Percentiles rank a stretch among this genome's conserved stretches.
Conservation (phyloP, 1,140 invertebrate species). For the Drosophila malerkotliana region DNA sequence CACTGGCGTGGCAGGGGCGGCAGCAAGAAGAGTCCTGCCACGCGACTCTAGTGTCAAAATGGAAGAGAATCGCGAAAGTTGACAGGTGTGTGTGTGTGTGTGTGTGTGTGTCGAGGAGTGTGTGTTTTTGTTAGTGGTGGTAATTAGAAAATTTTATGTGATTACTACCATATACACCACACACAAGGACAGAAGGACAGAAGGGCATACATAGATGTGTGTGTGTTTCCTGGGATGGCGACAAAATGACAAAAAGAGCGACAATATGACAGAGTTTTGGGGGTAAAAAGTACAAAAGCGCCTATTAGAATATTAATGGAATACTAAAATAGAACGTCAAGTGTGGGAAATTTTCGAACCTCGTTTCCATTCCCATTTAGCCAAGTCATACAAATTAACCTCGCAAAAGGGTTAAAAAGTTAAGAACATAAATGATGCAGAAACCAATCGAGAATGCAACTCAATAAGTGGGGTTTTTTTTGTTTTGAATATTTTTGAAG, state of each 20-base stretch:
- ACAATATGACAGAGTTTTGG: conserved; percentile 59
- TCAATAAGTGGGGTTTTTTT: not conserved
- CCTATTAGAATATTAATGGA: conserved; percentile 83
- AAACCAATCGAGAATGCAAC: not conserved
- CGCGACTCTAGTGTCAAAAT: conserved; percentile 15
- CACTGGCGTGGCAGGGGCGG: not conserved
- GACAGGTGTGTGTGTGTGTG: conserved; percentile 8
- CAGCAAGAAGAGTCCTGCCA: not conserved
- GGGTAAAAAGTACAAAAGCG: conserved; percentile 78
- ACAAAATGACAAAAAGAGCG: conserved; percentile 37
- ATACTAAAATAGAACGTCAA: conserved; percentile 71
- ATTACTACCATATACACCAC: conserved; percentile 56
- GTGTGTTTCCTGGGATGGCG: conserved; percentile 13
- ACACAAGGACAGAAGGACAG: not conserved
- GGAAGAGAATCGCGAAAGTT: conserved; percentile 43
- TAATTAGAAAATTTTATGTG: conserved; percentile 83
- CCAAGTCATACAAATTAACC: not conserved
- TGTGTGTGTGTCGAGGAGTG: conserved; percentile 12
- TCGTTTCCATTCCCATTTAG: not conserved
- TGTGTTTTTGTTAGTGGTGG: conserved; percentile 48
- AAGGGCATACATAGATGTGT: not conserved
- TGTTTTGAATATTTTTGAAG: not conserved
- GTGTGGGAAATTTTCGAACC: not conserved
- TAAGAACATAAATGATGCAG: not conserved
- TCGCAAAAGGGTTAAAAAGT: not conserved